Base-by-base conservation (phyloP, 53 echinoderm and acorn worm species). In the Holothuria leucospilota region DNA sequence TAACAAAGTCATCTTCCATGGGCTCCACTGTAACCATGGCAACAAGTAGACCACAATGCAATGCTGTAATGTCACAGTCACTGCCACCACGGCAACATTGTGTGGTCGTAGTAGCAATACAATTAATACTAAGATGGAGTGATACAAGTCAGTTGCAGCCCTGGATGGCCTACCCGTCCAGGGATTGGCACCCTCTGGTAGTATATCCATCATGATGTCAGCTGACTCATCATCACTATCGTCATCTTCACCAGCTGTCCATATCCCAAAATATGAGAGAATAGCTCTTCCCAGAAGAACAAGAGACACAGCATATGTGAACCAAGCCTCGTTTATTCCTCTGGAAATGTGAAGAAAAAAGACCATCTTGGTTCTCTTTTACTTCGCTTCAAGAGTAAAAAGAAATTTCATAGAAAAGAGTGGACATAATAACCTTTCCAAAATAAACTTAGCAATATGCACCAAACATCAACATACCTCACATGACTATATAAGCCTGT, bases 41-140 rank as follows among this genome's bases (percentile, higher is more conserved):
- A 95, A 92, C 80, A 92, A 65, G 20, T 87, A 20, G 24, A 75
- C 86, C 77, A 91, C 92, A 41, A 97, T 70, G 84, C 90, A 88
- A 72, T 91, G 85, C 84, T 97, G 94, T 46, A 94, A 86, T 24
- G 95, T 29, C 7, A 93, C 87, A 42, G 83, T 63, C 75, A 97
- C 91, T 82, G 98, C 95, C n/a, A 90, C 77, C 66, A 95, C 87
- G 5, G 93, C 87, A 63, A 89, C 88, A 84, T 97, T 97, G 77
- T 97, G 98, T 13, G 98, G 98, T 46, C 98, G 85, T 6, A 97
- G 87, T 40, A 97, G 81, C 42, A 97, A 86, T 0, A 91, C 87
- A 4, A 82, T 77, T 29, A 97, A 51, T 85, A 97, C 86, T 8
- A 95, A 11, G 70, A 87, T 66, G 63, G 86, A 60, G 24, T 86